Base-by-base conservation (phyloP, 2,888 invertebrate genomes). In the Boloria selene region DNA sequence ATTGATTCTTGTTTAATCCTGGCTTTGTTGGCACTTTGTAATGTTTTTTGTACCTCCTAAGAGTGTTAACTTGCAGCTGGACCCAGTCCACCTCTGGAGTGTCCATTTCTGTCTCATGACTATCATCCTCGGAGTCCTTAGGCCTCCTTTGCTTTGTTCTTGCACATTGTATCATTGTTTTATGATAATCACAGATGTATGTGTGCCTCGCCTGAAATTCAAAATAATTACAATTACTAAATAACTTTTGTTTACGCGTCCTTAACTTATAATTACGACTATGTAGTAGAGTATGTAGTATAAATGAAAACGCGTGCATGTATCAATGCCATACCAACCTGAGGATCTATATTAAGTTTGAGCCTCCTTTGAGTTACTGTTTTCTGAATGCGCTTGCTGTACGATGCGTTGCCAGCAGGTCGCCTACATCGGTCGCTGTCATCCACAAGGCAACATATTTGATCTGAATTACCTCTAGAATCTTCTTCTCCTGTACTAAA, bases 131-230 rank as follows among this genome's bases (percentile, higher is more conserved):
- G 0, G 98, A 98, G 83, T 98, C 98, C 84, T 98, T 97, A 71
- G 97, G 95, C 76, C 97, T 93, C 74, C 92, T 83, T 69, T 98
- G 95, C 84, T 98, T 98, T 16, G 96, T 96, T 74, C 98, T 94
- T n/a, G 98, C 97, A 85, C 97, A 97, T 85, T 98, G 98, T 76
- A 99, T 99, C 81, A 98, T 96, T 83, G 96, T 96, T 90, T 99
- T 99, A 88, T 99, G 99, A 81, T 96, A 96, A 84, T 99, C 99
- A 90, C 99, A 99, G 79, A 99, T 99, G 85, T 99, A 98, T 77
- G 97, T 97, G 84, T 99, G 98, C 76, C 96, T 95, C 49, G 97
- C 98, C 98, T 98, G 87, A 55, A 84, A 86, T 68, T 58, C 52
- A 61, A 60, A 64, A 70, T 52, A 72, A 70, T 71, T 65, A 53